phyloP scores from a whole-genome alignment of 2,113 vertebrate genomes.

The Condylura cristata region DNA sequence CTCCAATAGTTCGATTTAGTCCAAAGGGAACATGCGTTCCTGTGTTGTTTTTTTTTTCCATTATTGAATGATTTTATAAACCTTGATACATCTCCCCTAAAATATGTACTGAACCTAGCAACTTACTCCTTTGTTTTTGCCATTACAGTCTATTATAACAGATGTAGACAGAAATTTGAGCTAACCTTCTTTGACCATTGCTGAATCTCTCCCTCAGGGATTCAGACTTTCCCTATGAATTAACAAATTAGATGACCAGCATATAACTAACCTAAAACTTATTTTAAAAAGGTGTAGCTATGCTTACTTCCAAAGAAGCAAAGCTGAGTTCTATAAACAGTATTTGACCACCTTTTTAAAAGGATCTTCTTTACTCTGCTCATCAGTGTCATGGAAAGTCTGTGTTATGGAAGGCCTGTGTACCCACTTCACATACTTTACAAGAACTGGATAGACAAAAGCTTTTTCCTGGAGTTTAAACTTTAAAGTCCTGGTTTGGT shows the following conservation, averaged over 20 bases:
- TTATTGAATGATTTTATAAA: conserved; percentile 30
- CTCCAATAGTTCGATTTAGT: too few relatives aligned
- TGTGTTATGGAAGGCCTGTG: neutral
- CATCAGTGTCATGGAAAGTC: neutral
- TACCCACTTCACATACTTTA: neutral
- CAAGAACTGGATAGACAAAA: neutral
- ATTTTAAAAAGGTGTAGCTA: neutral
- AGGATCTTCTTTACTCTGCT: neutral
- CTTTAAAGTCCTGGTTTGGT: neutral
- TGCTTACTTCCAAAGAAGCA: neutral
- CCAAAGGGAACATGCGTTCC: neutral
- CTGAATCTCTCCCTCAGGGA: neutral
- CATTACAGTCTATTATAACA: neutral
- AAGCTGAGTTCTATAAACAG: neutral
- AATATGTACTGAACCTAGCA: neutral
- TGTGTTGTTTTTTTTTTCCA: conserved; percentile 21
- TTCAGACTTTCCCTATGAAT: neutral
- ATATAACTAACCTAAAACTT: neutral
- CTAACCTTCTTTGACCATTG: neutral
- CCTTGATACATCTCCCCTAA: neutral
- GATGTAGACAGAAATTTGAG: neutral
- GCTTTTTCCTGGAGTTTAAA: neutral
- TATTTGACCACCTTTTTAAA: neutral
- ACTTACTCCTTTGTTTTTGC: neutral
- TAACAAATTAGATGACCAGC: neutral